Conservation (phyloP, 2,113 vertebrate genomes). For the Anarrhichthys ocellatus region DNA sequence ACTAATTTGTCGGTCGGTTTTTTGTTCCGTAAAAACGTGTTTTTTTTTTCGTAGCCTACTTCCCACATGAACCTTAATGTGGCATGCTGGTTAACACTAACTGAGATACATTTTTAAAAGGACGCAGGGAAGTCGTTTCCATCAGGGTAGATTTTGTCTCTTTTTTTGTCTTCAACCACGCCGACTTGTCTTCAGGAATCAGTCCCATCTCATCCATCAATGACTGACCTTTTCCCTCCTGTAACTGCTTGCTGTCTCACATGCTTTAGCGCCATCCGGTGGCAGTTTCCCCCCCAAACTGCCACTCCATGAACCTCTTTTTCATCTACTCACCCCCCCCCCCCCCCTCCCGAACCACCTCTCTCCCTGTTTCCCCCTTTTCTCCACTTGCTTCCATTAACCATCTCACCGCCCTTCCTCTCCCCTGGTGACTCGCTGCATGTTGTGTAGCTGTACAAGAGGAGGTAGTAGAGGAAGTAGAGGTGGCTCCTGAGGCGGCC, state of each 20-base stretch:
- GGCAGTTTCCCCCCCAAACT: slow-evolving; percentile 35
- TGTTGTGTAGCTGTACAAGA: slow-evolving; percentile 80
- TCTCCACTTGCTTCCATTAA: slow-evolving; percentile 64
- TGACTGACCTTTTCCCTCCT: slow-evolving; percentile 51
- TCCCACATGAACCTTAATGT: slow-evolving; percentile 13
- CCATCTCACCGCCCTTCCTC: slow-evolving; percentile 67
- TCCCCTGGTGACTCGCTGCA: slow-evolving; percentile 74
- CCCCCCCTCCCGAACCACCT: not conserved
- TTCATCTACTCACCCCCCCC: slow-evolving; percentile 26
- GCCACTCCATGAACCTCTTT: slow-evolving; percentile 22
- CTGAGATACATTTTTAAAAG: not conserved
- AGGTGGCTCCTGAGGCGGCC: slow-evolving; percentile 82
- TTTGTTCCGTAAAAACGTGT: slow-evolving; percentile 33
- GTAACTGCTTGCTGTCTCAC: slow-evolving; percentile 54
- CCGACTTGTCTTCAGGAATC: slow-evolving; percentile 9
- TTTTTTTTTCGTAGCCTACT: slow-evolving; percentile 53
- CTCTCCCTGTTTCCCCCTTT: slow-evolving; percentile 8
- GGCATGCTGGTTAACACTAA: slow-evolving; percentile 74
- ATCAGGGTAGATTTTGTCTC: slow-evolving; percentile 30
- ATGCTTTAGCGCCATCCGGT: slow-evolving; percentile 63
- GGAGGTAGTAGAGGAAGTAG: slow-evolving; percentile 83
- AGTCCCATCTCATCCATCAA: slow-evolving; percentile 35
- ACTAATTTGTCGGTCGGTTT: slow-evolving; percentile 67
- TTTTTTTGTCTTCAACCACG: not conserved
- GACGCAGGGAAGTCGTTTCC: not conserved